Percentiles rank a stretch among this genome's conserved stretches.
phyloP scores from a whole-genome alignment of 2,797 vertebrate genomes.

The Tadarida brasiliensis region DNA sequence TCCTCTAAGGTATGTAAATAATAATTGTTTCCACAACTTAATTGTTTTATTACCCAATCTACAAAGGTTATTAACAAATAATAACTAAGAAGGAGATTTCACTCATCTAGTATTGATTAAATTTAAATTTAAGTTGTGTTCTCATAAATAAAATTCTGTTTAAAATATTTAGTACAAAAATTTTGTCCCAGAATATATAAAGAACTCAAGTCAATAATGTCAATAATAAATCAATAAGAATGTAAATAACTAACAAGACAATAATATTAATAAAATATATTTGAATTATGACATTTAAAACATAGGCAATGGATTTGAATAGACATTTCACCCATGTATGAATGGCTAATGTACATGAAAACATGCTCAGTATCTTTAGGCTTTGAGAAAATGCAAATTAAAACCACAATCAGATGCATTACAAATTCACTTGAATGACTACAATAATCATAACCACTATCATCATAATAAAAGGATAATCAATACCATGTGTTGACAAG shows the following conservation, averaged over 20 bases:
- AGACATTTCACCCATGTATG: neutral
- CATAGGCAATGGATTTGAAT: neutral
- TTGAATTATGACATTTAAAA: neutral
- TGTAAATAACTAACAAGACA: neutral
- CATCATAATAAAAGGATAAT: neutral
- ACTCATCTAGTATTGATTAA: slow-evolving; percentile 2
- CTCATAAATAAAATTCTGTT: neutral
- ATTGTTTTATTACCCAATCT: neutral
- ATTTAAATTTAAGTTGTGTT: neutral
- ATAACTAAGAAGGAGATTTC: neutral
- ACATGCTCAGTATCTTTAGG: neutral
- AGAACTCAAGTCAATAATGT: neutral
- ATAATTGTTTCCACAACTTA: slow-evolving; percentile 11
- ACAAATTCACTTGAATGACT: neutral
- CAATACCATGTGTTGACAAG: neutral
- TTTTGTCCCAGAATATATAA: neutral
- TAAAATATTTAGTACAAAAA: neutral
- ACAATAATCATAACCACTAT: neutral
- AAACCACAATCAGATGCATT: neutral
- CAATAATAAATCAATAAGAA: neutral
- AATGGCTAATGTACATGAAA: neutral
- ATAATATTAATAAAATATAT: neutral
- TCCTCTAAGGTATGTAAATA: neutral
- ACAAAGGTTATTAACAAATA: neutral
- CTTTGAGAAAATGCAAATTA: neutral